A percentile compares a stretch with the other conserved stretches of the same genome.
phyloP scores from a whole-genome alignment of 2,888 invertebrate genomes.

The Tachystola acroxantha region DNA sequence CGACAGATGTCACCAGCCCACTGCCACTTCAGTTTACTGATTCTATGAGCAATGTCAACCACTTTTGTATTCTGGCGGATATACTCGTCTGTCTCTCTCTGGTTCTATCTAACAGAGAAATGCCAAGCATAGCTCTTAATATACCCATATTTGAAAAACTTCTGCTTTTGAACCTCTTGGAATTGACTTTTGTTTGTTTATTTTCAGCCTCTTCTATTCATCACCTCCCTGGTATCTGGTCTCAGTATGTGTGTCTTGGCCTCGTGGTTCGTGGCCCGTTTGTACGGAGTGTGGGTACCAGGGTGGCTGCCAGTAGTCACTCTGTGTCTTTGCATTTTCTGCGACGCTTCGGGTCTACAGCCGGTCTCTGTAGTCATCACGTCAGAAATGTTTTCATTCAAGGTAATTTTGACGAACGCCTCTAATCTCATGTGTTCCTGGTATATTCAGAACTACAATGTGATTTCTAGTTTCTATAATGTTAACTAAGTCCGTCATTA shows the following conservation, averaged over 20 bases:
- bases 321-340: conserved; percentile 69
- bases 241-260: conserved; percentile 57
- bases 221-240: conserved; percentile 52
- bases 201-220: conserved; percentile 47
- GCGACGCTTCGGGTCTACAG: conserved; percentile 70
- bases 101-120: too few relatives aligned
- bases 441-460: background rate
- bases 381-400: conserved; percentile 72
- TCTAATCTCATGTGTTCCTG: background rate
- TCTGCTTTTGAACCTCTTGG: too few relatives aligned
- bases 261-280: conserved; percentile 55
- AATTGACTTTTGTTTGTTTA: too few relatives aligned
- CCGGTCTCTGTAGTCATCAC: conserved; percentile 70
- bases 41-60: too few relatives aligned
- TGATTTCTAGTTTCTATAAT: background rate
- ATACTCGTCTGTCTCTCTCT: too few relatives aligned
- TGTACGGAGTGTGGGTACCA: conserved; percentile 35
- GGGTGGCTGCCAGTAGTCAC: conserved; percentile 70
- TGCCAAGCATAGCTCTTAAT: too few relatives aligned
- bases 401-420: conserved; percentile 36
- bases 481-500: background rate
- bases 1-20: too few relatives aligned
- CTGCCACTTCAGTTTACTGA: too few relatives aligned
- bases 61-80: too few relatives aligned
- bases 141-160: background rate